A percentile compares a stretch with the other conserved stretches of the same genome.
These are phyloP conservation scores for Clepsis dumicolana DNA, from an alignment of 2,888 invertebrate genomes.

Conservation along the genomic window DNA sequence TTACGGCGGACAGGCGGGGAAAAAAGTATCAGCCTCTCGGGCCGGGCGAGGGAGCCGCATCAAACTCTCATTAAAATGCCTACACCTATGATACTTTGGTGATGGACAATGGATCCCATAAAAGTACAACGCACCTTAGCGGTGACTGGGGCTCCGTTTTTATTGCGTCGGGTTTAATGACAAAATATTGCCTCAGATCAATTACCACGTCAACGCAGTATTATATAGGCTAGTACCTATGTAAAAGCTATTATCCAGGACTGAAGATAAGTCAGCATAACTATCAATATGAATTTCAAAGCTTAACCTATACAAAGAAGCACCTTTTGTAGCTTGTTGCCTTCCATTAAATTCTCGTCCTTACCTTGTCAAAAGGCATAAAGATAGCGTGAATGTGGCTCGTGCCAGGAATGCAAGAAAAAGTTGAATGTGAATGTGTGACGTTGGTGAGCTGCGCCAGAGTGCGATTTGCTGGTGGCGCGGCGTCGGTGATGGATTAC, in stretches of 20 bases:
- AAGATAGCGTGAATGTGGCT: conserved; percentile 70
- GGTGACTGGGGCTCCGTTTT: conserved; percentile 25
- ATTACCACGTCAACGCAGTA: conserved; percentile 11
- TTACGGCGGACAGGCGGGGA: conserved; percentile 62
- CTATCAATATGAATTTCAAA: not conserved
- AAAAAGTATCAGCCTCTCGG: conserved; percentile 59
- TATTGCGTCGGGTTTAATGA: conserved; percentile 14
- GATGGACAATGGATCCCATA: conserved; percentile 39
- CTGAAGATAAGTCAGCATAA: not conserved
- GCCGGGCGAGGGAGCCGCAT: conserved; percentile 60
- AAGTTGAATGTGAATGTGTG: conserved; percentile 49
- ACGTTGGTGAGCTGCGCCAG: conserved; percentile 6
- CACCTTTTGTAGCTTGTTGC: not conserved
- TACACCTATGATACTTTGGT: conserved; percentile 40
- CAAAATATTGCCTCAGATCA: conserved; percentile 16
- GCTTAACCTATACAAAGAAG: not conserved
- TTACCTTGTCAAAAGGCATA: conserved; percentile 60
- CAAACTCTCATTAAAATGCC: conserved; percentile 75
- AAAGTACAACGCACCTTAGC: conserved; percentile 33
- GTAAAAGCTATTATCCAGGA: not conserved
- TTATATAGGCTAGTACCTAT: not conserved
- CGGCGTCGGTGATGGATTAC: conserved; percentile 4
- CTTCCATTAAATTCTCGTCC: not conserved
- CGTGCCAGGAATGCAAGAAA: conserved; percentile 75
- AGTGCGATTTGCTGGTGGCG: conserved; percentile 7